A percentile compares a stretch with the other conserved stretches of the same genome.
These are phyloP conservation scores for Silurus aristotelis DNA, from an alignment of 2,797 vertebrate genomes.

Conservation along the genomic window DNA sequence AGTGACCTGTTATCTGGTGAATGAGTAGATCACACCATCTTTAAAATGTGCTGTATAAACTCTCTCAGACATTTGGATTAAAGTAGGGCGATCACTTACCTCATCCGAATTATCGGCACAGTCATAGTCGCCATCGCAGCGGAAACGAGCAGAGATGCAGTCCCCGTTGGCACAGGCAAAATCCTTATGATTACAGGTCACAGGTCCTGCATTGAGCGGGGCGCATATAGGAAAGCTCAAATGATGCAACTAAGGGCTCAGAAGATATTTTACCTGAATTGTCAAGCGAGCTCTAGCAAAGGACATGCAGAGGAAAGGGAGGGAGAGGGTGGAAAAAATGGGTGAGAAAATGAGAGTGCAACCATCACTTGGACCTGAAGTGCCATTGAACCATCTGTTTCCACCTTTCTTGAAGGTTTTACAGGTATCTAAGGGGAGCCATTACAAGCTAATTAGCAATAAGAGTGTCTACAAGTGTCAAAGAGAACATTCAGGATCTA, in stretches of 20 bases:
- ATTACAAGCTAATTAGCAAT: constrained; percentile 62
- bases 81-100: constrained; percentile 73
- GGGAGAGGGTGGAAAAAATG: constrained; percentile 7
- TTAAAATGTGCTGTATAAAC: neutral
- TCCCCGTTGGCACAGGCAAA: constrained; percentile 94
- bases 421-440: constrained; percentile 48
- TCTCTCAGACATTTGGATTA: neutral
- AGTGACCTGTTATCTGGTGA: neutral
- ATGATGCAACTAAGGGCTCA: neutral
- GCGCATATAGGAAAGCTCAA: constrained; percentile 19
- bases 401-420: constrained; percentile 26
- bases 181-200: constrained; percentile 94
- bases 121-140: constrained; percentile 96
- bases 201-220: constrained; percentile 78
- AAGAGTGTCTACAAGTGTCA: constrained; percentile 25
- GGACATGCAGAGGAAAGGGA: neutral
- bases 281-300: constrained; percentile 11
- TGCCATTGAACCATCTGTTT: constrained; percentile 55
- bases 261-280: constrained; percentile 3
- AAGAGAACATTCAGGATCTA: constrained; percentile 10
- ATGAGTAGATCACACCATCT: neutral
- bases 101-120: constrained; percentile 95
- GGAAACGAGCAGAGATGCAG: constrained; percentile 92
- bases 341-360: constrained; percentile 15
- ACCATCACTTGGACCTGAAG: constrained; percentile 30